Base-by-base conservation (phyloP, 2,888 invertebrate genomes). In the Choreutis nemorana region DNA sequence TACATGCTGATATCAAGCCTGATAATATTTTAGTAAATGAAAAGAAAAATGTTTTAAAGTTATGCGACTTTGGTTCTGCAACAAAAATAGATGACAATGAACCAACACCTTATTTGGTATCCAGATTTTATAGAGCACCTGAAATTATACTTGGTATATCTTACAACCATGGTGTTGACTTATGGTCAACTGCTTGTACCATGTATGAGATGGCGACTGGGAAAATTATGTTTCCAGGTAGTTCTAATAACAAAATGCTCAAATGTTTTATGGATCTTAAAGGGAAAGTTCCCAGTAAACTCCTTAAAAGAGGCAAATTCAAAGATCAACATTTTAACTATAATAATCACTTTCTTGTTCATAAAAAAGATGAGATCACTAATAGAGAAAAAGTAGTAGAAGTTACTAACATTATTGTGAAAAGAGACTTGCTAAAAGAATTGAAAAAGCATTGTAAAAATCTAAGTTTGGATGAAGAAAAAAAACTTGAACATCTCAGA, bases 1-100 rank as follows among this genome's bases (percentile, higher is more conserved):
- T 99, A 30, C 99, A 99, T 81, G 97, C 97, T 51, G 99, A 99
- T 70, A 96, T 99, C 49, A 99, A 99, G 68, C 99, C 99, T 7
- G 99, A 99, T 64, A 99, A 99, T 67, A 98, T 99, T 68, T 82
- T 99, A 68, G 97, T 99, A 9, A 97, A 96, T 78, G 97, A 98
- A 66, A 94, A 90, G 58, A 98, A 99, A 73, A 82, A 96, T 58
- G 85, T 94, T 32, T 70, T 99, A 49, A 99, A 99, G 72, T 77
- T 99, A 25, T 99, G 99, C 72, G 99, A 99, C 83, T 99, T 99
- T 81, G 99, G 99, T 11, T 98, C 98, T 3, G 97, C 98, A 4
- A 90, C 91, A 7, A 90, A 91, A 57, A 87, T 91, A 11, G 89
- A 89, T 45, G 97, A 98, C 48, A 94, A 94, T 75, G 98, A 99